These are phyloP conservation scores for Oligia latruncula DNA, from an alignment of 2,888 invertebrate species.

Conservation along the genomic window DNA sequence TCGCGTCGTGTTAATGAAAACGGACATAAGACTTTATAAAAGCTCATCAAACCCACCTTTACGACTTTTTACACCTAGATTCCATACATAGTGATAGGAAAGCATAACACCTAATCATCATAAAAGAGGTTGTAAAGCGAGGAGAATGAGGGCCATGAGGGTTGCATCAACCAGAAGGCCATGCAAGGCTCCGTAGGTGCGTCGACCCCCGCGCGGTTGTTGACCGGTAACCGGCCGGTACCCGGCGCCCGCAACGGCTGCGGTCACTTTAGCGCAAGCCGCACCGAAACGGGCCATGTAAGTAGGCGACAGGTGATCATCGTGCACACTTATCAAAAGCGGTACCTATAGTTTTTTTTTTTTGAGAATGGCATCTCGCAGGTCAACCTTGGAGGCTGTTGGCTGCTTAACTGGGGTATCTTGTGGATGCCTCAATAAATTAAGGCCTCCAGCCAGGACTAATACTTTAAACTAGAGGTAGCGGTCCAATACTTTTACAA, in stretches of 20 bases:
- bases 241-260: slow-evolving; percentile 25
- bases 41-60: background rate
- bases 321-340: slow-evolving; percentile 2
- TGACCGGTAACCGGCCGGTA: slow-evolving; percentile 58
- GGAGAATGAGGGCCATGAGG: slow-evolving; percentile 30
- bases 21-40: background rate
- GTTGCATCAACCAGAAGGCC: slow-evolving; percentile 55
- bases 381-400: background rate
- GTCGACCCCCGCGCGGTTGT: slow-evolving; percentile 64
- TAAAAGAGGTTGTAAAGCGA: slow-evolving; percentile 19
- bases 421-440: background rate
- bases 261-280: slow-evolving; percentile 26
- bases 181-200: slow-evolving; percentile 62
- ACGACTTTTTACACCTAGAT: background rate
- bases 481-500: slow-evolving; percentile 1
- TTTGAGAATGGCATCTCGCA: background rate
- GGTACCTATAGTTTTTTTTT: background rate
- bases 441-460: background rate
- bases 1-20: background rate
- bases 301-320: slow-evolving; percentile 35
- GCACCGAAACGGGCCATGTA: slow-evolving; percentile 34
- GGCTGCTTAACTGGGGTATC: background rate
- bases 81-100: slow-evolving; percentile 9
- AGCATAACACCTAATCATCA: background rate
- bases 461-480: too few relatives aligned